These are phyloP conservation scores for Mantis religiosa DNA, from an alignment of 2,888 invertebrate genomes.

Conservation along the genomic window DNA sequence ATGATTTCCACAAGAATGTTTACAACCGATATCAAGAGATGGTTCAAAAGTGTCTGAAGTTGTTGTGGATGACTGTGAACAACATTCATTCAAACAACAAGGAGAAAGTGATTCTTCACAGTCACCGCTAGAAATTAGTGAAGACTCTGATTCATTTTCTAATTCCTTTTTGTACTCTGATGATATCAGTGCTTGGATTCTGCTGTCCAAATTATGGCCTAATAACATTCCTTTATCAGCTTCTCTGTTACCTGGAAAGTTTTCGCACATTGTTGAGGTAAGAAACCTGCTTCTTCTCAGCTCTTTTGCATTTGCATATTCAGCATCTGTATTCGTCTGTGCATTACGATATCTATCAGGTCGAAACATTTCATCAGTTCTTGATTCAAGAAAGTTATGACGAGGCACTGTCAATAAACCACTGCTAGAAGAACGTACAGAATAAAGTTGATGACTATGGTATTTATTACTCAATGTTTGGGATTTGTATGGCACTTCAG, in stretches of 20 bases:
- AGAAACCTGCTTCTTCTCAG: neutral
- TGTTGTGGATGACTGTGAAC: constrained; percentile 18
- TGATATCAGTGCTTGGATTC: neutral
- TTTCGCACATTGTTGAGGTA: neutral
- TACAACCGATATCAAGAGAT: neutral
- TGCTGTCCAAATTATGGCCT: neutral
- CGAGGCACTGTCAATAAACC: neutral
- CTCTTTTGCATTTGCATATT: neutral
- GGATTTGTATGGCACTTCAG: neutral
- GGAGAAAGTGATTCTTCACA: constrained; percentile 6
- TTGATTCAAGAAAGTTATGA: neutral
- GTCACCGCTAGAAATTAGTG: constrained; percentile 21
- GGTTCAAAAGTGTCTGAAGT: constrained; percentile 19
- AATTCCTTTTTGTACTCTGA: neutral
- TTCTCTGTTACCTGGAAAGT: neutral
- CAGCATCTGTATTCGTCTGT: neutral
- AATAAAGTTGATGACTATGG: neutral
- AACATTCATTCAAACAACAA: constrained; percentile 14
- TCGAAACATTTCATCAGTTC: neutral
- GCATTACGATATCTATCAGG: neutral
- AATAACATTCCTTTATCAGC: neutral
- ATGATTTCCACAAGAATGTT: neutral
- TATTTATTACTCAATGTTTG: neutral
- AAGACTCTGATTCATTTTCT: constrained; percentile 12
- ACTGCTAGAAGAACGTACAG: neutral